phyloP scores from a whole-genome alignment of 2,797 vertebrate genomes.

The Rhabdomys pumilio region DNA sequence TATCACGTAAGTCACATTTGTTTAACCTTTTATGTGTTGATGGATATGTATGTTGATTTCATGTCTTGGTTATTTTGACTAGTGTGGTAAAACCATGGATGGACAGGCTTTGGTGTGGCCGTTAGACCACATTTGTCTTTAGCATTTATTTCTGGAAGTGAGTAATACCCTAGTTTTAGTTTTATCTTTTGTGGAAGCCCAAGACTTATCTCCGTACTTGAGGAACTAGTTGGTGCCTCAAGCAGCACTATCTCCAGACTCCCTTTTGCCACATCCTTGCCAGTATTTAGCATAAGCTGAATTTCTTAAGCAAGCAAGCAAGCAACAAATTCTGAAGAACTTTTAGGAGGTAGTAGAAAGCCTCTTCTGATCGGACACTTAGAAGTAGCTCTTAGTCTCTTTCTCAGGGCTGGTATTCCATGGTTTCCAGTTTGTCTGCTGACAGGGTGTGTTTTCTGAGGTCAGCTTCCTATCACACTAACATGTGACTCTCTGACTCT shows the following conservation, averaged over 20 bases:
- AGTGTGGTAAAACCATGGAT: not conserved
- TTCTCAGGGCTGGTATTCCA: not conserved
- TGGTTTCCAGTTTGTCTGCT: not conserved
- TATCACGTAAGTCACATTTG: not conserved
- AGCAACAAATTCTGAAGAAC: not conserved
- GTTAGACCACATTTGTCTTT: not conserved
- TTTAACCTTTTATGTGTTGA: not conserved
- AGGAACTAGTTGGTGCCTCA: not conserved
- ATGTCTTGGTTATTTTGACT: not conserved
- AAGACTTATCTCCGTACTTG: not conserved
- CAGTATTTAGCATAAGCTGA: not conserved
- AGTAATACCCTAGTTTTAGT: not conserved
- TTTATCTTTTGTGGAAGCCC: not conserved
- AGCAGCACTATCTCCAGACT: too few species aligned
- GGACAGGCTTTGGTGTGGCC: not conserved
- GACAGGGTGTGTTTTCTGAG: rapidly evolving
- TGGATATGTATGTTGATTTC: not conserved
- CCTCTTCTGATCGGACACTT: not conserved
- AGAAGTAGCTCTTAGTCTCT: not conserved
- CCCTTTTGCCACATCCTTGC: not conserved
- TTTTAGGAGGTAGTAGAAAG: not conserved
- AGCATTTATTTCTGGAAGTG: not conserved
- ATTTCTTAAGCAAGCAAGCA: conserved; percentile 19
- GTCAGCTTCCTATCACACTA: not conserved
- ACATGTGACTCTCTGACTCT: not conserved